phyloP scores from a whole-genome alignment of 1,140 invertebrate genomes.

The Brachionus manjavacas region DNA sequence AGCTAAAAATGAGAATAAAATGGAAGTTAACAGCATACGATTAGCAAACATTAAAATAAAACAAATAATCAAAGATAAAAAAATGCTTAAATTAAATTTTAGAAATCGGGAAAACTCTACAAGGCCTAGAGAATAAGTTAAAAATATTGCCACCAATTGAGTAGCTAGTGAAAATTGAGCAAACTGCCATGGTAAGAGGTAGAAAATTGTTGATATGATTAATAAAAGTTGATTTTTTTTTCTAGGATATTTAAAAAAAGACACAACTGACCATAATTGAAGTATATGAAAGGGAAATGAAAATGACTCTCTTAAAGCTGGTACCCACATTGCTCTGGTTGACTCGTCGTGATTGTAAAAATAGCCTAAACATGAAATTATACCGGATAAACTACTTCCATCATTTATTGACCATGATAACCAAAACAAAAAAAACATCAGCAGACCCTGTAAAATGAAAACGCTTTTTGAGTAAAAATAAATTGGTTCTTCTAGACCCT shows the following conservation, averaged over 20 bases:
- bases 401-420: conserved; percentile 63
- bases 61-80: conserved; percentile 49
- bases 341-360: conserved; percentile 72
- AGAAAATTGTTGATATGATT: conserved; percentile 46
- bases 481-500: conserved; percentile 68
- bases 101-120: conserved; percentile 58
- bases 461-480: conserved; percentile 71
- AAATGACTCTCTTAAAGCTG: conserved; percentile 75
- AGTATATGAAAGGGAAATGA: conserved; percentile 67
- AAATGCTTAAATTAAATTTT: conserved; percentile 49
- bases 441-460: conserved; percentile 66
- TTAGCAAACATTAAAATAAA: conserved; percentile 63
- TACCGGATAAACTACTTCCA: conserved; percentile 61
- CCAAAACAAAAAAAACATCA: conserved; percentile 64
- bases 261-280: conserved; percentile 58
- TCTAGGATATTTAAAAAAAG: conserved; percentile 53
- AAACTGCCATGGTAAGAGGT: conserved; percentile 60
- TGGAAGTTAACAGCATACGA: conserved; percentile 67
- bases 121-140: conserved; percentile 64
- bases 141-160: conserved; percentile 60
- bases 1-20: conserved; percentile 60
- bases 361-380: conserved; percentile 66
- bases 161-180: conserved; percentile 72
- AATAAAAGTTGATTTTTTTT: neutral
- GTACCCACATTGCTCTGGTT: conserved; percentile 76